Evolutionary conservation across 2,888 invertebrate species (phyloP).

Genomic region (Hofmannophila pseudospretella): DNA sequence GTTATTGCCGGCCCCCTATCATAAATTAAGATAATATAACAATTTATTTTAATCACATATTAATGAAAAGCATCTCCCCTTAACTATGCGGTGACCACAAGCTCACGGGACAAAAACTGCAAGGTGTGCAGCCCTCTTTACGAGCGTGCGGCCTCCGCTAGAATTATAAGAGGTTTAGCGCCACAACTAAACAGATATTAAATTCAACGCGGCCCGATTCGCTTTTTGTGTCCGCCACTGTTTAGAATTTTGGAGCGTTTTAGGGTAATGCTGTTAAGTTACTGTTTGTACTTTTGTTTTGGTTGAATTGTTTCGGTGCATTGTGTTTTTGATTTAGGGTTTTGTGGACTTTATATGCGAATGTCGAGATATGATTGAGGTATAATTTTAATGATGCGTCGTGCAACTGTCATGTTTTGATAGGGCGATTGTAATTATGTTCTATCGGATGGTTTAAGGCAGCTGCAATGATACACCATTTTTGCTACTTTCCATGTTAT

Average conservation of each 20-base stretch:
- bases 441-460: too few relatives aligned
- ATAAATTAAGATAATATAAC: too few relatives aligned
- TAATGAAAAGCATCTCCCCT: constrained; percentile 35
- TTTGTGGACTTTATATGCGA: too few relatives aligned
- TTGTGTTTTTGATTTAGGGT: neutral
- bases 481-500: too few relatives aligned
- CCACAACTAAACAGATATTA: constrained; percentile 49
- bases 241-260: neutral
- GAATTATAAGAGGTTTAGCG: constrained; percentile 64
- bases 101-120: constrained; percentile 65
- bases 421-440: too few relatives aligned
- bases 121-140: constrained; percentile 62
- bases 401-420: too few relatives aligned
- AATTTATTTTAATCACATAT: too few relatives aligned
- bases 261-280: neutral
- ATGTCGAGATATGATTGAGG: too few relatives aligned
- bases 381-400: too few relatives aligned
- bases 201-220: constrained; percentile 27
- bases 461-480: too few relatives aligned
- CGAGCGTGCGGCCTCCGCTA: constrained; percentile 43
- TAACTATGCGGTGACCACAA: constrained; percentile 71
- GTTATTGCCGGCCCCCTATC: too few relatives aligned
- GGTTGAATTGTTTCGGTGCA: neutral
- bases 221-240: constrained; percentile 1
- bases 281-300: neutral